Conservation (phyloP, 2,113 vertebrate genomes). For the Climacteris rufus region DNA sequence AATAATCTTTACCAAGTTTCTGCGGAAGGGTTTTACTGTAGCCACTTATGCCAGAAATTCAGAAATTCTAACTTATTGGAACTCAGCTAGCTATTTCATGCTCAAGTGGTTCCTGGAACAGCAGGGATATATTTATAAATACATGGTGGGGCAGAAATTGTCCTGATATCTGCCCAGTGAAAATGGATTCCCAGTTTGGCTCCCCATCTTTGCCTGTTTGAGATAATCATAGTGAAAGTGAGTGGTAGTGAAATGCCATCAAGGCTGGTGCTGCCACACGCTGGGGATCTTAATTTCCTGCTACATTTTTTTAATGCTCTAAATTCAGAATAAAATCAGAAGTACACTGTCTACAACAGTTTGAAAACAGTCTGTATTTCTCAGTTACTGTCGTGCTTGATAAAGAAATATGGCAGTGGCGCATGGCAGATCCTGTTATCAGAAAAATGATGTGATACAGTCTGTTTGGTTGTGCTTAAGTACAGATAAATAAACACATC, state of each 20-base stretch:
- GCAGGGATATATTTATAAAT: slow-evolving; percentile 17
- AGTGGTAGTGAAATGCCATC: neutral
- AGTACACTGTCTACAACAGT: neutral
- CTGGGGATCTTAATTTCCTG: slow-evolving; percentile 2
- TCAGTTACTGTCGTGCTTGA: neutral
- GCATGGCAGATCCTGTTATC: neutral
- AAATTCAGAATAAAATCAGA: neutral
- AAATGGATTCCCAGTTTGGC: neutral
- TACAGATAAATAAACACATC: neutral
- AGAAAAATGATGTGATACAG: neutral
- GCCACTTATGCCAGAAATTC: neutral
- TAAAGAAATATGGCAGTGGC: neutral
- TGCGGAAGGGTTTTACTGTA: neutral
- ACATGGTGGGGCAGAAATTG: neutral
- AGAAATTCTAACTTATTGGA: neutral
- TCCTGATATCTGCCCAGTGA: neutral
- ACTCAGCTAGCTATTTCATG: neutral
- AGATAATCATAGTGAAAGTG: neutral
- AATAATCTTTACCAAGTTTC: neutral
- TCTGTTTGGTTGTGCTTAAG: neutral
- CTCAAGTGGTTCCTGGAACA: slow-evolving; percentile 4
- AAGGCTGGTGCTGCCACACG: neutral
- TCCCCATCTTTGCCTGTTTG: neutral
- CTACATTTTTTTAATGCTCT: neutral
- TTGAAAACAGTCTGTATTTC: neutral